phyloP scores from a whole-genome alignment of 1,140 invertebrate species.

The Mya arenaria region DNA sequence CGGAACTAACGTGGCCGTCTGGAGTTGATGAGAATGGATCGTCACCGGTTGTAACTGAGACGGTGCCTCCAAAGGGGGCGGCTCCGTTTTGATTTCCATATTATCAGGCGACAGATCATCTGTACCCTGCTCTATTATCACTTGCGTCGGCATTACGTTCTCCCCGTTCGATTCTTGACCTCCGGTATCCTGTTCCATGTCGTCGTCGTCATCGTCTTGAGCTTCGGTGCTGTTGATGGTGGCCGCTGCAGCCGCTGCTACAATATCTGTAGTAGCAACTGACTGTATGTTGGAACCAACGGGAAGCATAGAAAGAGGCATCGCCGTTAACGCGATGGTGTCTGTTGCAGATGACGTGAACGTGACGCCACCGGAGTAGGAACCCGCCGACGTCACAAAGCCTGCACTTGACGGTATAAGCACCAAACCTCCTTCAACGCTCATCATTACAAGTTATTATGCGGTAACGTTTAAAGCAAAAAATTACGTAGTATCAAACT shows the following conservation, averaged over 20 bases:
- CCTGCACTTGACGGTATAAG: conserved; percentile 45
- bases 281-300: not conserved
- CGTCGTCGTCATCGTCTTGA: not conserved
- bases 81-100: conserved; percentile 38
- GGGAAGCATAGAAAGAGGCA: conserved; percentile 7
- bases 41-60: conserved; percentile 38
- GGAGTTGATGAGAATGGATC: conserved; percentile 37
- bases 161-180: not conserved
- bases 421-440: conserved; percentile 13
- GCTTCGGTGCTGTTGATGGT: conserved; percentile 27
- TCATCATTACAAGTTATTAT: not conserved
- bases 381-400: conserved; percentile 9
- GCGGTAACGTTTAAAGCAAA: too few relatives aligned
- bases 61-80: conserved; percentile 41
- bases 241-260: conserved; percentile 36
- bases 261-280: conserved; percentile 30
- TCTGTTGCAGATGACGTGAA: not conserved
- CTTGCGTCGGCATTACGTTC: not conserved
- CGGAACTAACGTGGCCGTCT: conserved; percentile 27
- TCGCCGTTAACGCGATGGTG: not conserved
- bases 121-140: not conserved
- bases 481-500: conserved; percentile 16
- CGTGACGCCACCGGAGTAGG: conserved; percentile 7
- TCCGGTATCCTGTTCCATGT: not conserved
- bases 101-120: not conserved